phyloP scores from a whole-genome alignment of 2,888 invertebrate species.

The Deilephila elpenor region DNA sequence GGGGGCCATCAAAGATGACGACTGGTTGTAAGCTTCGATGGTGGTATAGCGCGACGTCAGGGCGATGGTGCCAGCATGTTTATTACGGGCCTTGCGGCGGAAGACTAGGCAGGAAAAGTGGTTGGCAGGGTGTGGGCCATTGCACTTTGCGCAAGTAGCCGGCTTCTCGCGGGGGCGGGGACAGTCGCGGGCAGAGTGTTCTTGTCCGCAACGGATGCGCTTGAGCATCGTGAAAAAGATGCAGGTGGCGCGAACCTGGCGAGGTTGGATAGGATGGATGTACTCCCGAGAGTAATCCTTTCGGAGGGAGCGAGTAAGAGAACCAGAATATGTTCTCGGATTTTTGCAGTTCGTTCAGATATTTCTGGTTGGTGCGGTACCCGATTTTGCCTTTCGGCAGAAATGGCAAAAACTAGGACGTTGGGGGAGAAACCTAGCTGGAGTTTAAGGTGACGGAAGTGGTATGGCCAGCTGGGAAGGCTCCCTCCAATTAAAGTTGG shows the following conservation, averaged over 20 bases:
- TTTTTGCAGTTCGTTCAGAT: constrained; percentile 29
- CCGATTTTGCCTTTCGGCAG: constrained; percentile 14
- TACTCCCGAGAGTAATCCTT: constrained; percentile 1
- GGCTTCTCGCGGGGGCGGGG: constrained; percentile 16
- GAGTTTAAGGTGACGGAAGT: background rate
- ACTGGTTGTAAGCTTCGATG: background rate
- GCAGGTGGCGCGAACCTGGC: constrained; percentile 32
- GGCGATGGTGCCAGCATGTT: constrained; percentile 15
- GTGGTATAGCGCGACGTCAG: background rate
- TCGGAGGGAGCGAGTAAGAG: constrained; percentile 35
- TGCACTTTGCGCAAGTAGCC: constrained; percentile 38
- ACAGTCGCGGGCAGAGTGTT: constrained; percentile 34
- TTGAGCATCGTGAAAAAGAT: constrained; percentile 28
- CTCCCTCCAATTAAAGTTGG: constrained; percentile 14
- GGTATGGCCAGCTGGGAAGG: constrained; percentile 12
- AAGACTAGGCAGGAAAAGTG: constrained; percentile 19
- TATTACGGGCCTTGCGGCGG: constrained; percentile 28
- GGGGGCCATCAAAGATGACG: constrained; percentile 20
- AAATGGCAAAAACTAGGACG: constrained; percentile 27
- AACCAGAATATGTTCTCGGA: constrained; percentile 34
- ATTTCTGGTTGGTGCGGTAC: constrained; percentile 31
- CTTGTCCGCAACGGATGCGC: constrained; percentile 27
- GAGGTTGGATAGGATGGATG: constrained; percentile 20
- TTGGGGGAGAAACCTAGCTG: constrained; percentile 26
- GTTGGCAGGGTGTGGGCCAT: constrained; percentile 33